Conservation (phyloP, 2,797 vertebrate species). For the Brachymystax lenok region DNA sequence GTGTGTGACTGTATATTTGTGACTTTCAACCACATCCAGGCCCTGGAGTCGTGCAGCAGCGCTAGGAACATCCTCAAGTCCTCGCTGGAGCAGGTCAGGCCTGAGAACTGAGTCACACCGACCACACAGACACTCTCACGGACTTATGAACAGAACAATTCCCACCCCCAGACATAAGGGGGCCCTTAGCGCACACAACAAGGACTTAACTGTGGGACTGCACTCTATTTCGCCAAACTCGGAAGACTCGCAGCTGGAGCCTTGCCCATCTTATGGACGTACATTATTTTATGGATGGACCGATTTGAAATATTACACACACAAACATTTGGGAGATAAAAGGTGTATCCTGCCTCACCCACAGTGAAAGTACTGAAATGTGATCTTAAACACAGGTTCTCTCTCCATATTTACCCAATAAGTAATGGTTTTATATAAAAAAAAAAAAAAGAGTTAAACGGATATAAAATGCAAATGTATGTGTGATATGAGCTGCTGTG, state of each 20-base stretch:
- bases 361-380: slow-evolving; percentile 7
- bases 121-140: neutral
- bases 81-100: slow-evolving; percentile 72
- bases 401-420: slow-evolving; percentile 23
- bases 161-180: neutral
- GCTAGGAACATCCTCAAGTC: slow-evolving; percentile 85
- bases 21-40: slow-evolving; percentile 80
- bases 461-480: slow-evolving; percentile 16
- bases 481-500: slow-evolving; percentile 17
- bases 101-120: slow-evolving; percentile 67
- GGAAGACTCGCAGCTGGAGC: neutral
- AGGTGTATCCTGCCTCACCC: neutral
- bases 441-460: slow-evolving; percentile 17
- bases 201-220: neutral
- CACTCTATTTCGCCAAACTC: neutral
- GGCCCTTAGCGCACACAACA: neutral
- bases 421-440: slow-evolving; percentile 36
- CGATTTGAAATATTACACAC: neutral
- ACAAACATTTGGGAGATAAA: neutral
- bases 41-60: slow-evolving; percentile 83
- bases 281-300: neutral
- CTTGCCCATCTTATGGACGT: neutral
- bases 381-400: neutral
- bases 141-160: neutral
- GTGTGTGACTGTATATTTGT: neutral